phyloP scores from a whole-genome alignment of 2,888 invertebrate genomes.

The Malacosoma neustria region DNA sequence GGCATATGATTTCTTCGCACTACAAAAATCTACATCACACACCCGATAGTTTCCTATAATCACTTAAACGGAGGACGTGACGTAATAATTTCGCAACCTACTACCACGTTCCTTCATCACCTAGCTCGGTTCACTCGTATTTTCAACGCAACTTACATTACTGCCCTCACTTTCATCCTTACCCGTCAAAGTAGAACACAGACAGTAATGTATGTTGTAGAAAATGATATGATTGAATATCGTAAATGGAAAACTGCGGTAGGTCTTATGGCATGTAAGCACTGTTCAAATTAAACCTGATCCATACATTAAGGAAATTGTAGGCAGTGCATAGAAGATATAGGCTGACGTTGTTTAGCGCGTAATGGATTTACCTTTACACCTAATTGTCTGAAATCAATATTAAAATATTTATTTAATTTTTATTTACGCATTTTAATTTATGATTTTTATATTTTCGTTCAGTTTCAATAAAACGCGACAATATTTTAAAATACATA shows the following conservation, averaged over 20 bases:
- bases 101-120: background rate
- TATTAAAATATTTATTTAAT: too few relatives aligned
- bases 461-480: too few relatives aligned
- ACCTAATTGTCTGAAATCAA: too few relatives aligned
- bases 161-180: background rate
- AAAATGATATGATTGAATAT: background rate
- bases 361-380: background rate
- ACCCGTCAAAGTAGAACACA: background rate
- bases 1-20: background rate
- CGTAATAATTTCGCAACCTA: background rate
- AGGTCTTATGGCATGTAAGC: constrained; percentile 4
- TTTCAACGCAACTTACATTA: background rate
- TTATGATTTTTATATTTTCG: too few relatives aligned
- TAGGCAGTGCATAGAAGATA: background rate
- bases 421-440: too few relatives aligned
- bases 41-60: background rate
- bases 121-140: background rate
- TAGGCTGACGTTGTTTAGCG: background rate
- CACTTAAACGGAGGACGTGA: background rate
- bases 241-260: constrained; percentile 3
- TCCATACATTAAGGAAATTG: constrained; percentile 21
- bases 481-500: too few relatives aligned
- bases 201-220: background rate
- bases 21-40: constrained; percentile 2
- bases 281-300: constrained; percentile 16